Base-by-base conservation (phyloP, 2,888 invertebrate genomes). In the Drosophila imparisetae region DNA sequence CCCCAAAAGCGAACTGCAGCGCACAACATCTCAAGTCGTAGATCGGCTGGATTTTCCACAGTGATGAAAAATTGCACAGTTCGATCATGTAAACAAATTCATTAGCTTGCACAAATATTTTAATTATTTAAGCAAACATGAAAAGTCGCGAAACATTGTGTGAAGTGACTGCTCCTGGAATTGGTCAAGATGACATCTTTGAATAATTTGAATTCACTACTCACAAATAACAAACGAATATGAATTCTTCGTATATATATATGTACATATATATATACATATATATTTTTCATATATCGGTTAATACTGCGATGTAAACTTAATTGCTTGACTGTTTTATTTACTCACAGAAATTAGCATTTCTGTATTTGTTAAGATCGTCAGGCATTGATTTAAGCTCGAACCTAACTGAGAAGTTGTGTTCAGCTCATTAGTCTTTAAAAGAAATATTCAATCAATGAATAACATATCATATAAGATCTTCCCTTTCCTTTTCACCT, bases 11-110 rank as follows among this genome's bases (percentile, higher is more conserved):
- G 11, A n/a, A 10, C 42, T 30, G 50, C 66, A 13, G 24, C 34
- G 36, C 13, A 32, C 54, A 45, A 13, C 53, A 65, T 40, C 65
- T 29, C 11, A 29, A 40, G 29, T 27, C 27, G 69, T 72, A 61
- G 78, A 75, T 73, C 78, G 66, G 81, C 77, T 88, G 77, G 83
- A 81, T 89, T 87, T 87, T 89, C 76, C 74, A 70, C 74, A 61
- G 65, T 59, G 74, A 48, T 87, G 85, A 86, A 86, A 86, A 85
- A 87, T 89, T 78, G 85, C 80, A 77, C 77, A 80, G 89, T 65
- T 86, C 78, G 75, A 86, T 83, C 89, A 85, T 87, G 86, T 89
- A 85, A 87, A 89, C 87, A 87, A 87, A 89, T 89, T 87, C 89
- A 87, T 87, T 87, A 85, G 78, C 66, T 50, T 70, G 83, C 85